These are phyloP conservation scores for Globicephala melas DNA, from an alignment of 2,113 vertebrate genomes.

Conservation along the genomic window DNA sequence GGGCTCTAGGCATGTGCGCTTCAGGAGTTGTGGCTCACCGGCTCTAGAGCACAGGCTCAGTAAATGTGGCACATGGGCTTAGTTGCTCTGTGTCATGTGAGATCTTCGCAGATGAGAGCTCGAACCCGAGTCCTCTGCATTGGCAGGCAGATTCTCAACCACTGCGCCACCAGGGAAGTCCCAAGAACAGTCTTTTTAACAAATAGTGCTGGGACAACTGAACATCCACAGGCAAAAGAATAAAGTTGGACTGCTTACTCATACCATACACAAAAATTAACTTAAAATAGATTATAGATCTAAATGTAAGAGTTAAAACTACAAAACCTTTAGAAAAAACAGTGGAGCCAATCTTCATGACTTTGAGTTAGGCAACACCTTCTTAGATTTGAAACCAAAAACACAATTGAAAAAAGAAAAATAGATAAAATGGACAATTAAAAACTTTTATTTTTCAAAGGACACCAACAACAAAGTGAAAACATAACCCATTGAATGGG, in stretches of 20 bases:
- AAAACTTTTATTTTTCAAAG: background rate
- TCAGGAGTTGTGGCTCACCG: no score
- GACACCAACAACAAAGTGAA: background rate
- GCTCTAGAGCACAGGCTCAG: no score
- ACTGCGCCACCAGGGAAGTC: no score
- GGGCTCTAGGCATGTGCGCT: no score
- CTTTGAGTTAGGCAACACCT: background rate
- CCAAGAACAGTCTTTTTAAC: background rate
- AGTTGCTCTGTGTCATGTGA: no score
- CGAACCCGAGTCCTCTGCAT: no score
- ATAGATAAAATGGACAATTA: background rate
- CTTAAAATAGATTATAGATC: background rate
- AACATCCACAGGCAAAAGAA: background rate
- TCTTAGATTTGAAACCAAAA: background rate
- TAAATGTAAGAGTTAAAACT: background rate
- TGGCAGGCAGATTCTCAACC: no score
- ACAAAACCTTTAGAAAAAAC: background rate
- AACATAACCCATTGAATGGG: background rate
- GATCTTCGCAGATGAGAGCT: no score
- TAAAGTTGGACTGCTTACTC: background rate
- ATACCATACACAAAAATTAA: background rate
- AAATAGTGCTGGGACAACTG: background rate
- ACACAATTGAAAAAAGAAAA: background rate
- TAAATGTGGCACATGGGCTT: no score
- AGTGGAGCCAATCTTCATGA: background rate